Percentiles rank a stretch among this genome's conserved stretches.
These are phyloP conservation scores for Drosophila flavopinicola DNA, from an alignment of 2,888 invertebrate genomes.

Conservation along the genomic window DNA sequence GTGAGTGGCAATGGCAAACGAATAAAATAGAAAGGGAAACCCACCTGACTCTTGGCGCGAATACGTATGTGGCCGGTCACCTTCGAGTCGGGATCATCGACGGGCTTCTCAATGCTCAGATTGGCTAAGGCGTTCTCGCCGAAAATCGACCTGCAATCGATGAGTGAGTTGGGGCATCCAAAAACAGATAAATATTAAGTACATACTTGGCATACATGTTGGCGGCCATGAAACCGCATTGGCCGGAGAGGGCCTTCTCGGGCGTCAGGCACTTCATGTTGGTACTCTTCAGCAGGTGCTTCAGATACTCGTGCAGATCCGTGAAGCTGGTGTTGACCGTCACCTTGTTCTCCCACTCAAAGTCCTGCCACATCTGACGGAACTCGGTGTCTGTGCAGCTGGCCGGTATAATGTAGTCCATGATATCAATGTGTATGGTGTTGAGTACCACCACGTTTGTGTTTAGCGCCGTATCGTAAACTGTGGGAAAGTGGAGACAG, in stretches of 20 bases:
- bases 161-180: too few species aligned
- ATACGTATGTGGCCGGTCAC: constrained; percentile 99
- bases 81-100: constrained; percentile 93
- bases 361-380: constrained; percentile 99
- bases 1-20: not conserved
- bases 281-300: constrained; percentile 95
- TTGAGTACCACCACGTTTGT: constrained; percentile 98
- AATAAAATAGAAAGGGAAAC: constrained; percentile 18
- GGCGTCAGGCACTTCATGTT: constrained; percentile 99
- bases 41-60: constrained; percentile 98
- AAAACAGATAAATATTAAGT: too few species aligned
- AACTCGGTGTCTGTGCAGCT: constrained; percentile 97
- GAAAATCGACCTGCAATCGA: constrained; percentile 90
- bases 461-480: constrained; percentile 94
- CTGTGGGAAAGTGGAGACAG: constrained; percentile 85
- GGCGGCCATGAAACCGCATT: constrained; percentile 99
- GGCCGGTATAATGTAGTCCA: constrained; percentile 99
- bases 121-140: constrained; percentile 99
- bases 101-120: constrained; percentile 97
- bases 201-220: constrained; percentile 95
- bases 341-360: constrained; percentile 99
- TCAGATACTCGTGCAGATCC: constrained; percentile 96
- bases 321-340: constrained; percentile 96
- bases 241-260: constrained; percentile 97
- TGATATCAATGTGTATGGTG: constrained; percentile 99